These are phyloP conservation scores for Polyergus mexicanus DNA, from an alignment of 1,140 invertebrate genomes.

Conservation along the genomic window DNA sequence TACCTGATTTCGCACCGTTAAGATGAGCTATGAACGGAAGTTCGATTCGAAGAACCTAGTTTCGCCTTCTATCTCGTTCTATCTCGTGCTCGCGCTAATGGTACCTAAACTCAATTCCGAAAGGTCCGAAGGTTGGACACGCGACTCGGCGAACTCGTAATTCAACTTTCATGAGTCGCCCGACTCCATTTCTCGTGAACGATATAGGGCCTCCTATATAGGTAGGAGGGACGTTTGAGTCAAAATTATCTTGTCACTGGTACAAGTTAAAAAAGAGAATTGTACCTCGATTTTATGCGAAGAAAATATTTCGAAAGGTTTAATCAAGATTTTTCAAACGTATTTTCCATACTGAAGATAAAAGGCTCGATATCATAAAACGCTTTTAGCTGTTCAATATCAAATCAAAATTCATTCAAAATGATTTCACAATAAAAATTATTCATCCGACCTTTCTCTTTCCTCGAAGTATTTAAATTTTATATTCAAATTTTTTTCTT, in stretches of 20 bases:
- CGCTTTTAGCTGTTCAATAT: not conserved
- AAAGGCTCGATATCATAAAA: not conserved
- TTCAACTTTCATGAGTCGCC: constrained; percentile 43
- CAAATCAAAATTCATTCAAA: not conserved
- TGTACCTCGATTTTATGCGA: not conserved
- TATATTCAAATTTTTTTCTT: not conserved
- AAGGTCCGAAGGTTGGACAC: constrained; percentile 56
- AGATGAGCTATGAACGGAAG: constrained; percentile 48
- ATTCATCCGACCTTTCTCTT: not conserved
- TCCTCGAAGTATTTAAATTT: not conserved
- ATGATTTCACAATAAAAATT: not conserved
- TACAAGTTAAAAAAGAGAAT: constrained; percentile 14
- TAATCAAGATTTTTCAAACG: not conserved
- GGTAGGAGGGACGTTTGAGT: constrained; percentile 15
- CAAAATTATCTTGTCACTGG: constrained; percentile 42
- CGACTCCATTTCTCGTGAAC: constrained; percentile 40
- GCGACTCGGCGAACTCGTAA: constrained; percentile 53
- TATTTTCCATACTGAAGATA: too few relatives aligned
- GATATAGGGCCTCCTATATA: not conserved
- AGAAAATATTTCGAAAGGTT: not conserved
- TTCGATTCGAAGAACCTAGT: constrained; percentile 41
- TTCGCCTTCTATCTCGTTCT: constrained; percentile 49
- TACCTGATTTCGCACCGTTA: constrained; percentile 17
- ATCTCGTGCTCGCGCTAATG: constrained; percentile 49
- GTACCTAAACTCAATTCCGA: constrained; percentile 56